Base-by-base conservation (phyloP, 2,113 vertebrate genomes). In the Typhlomys cinereus region DNA sequence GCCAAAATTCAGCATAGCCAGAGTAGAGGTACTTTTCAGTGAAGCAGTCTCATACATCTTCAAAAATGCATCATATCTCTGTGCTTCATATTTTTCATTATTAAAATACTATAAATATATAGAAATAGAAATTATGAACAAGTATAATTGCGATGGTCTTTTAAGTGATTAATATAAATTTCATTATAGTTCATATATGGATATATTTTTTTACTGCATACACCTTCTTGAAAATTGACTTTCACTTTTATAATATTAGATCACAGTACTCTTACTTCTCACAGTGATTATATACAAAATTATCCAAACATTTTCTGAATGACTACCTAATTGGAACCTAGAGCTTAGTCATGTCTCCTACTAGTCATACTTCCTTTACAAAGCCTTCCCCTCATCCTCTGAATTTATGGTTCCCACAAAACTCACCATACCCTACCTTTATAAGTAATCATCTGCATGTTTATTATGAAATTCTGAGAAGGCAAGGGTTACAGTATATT, bases 1-100 rank as follows among this genome's bases (percentile, higher is more conserved):
- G 41, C 99, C 99, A 79, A 99, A 99, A 98, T 99, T 99, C 79
- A 99, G 98, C 97, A 99, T 97, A 96, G 99, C 99, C 52, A 99
- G 98, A 1, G 99, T 99, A 20, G 98, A 98, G 78, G 99, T 99
- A 97, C 99, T 99, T 98, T 99, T 99, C 96, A 99, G 96, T 34
- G 99, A 99, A 25, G 99, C 98, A 1, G 98, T 98, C 96, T 99
- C 99, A 86, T 99, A 99, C 5, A 73, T 98, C 97, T 99, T 99
- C 98, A 99, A 97, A 97, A 97, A 99, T 48, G 97, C 97, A 95
- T 99, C 99, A 69, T 99, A 99, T 91, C 97, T 98, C 64, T 99
- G 98, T 50, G 99, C 99, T 98, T 99, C 99, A 4, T 99, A 99
- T 88, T 98, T 99, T 96, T 99, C 99, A 89, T 99, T 99, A 98